phyloP scores from a whole-genome alignment of 2,113 vertebrate species.

The Eulemur macaco region DNA sequence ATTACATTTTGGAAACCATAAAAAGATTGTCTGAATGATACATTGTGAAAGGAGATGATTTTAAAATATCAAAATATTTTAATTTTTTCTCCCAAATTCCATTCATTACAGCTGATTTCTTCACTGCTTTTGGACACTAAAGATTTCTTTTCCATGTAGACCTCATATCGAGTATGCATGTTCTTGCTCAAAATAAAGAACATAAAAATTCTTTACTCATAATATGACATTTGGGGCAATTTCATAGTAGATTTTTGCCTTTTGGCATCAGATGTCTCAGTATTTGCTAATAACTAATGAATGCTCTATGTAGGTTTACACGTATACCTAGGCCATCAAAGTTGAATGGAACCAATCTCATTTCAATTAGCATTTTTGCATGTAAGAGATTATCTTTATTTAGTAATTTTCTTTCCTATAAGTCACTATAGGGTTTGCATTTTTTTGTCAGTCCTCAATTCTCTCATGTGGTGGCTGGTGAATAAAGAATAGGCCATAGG shows the following conservation, averaged over 20 bases:
- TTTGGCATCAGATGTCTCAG: neutral
- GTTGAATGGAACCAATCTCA: neutral
- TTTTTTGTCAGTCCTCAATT: neutral
- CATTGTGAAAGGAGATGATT: neutral
- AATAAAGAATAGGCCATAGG: neutral
- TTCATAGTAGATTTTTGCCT: neutral
- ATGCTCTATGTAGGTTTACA: neutral
- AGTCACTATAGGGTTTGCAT: neutral
- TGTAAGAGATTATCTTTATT: neutral
- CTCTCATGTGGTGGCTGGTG: neutral
- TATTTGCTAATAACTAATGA: neutral
- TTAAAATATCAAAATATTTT: slow-evolving; percentile 21
- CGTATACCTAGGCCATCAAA: neutral
- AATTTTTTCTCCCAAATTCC: neutral
- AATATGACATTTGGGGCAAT: neutral
- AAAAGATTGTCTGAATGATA: neutral
- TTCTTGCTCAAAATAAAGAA: neutral
- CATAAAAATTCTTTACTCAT: neutral
- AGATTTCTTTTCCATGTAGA: neutral
- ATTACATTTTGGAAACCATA: neutral
- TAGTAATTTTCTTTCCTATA: neutral
- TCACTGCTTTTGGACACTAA: neutral
- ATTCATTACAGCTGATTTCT: neutral
- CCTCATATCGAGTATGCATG: neutral
- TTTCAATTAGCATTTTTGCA: neutral